Evolutionary conservation across 1,140 invertebrate species (phyloP).

Genomic region (Drusus annulatus): DNA sequence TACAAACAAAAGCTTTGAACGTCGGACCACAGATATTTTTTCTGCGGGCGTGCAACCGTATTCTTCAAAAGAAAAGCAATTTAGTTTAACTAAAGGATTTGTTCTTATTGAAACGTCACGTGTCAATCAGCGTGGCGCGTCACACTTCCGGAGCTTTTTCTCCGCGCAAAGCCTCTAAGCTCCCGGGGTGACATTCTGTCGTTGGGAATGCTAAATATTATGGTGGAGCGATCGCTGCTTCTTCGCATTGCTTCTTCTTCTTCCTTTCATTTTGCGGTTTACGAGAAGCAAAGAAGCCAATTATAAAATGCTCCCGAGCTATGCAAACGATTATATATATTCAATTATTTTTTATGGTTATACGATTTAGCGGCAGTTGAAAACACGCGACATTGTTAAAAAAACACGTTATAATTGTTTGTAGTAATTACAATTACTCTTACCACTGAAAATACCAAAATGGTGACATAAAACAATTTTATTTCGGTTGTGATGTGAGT

Average conservation of each 20-base stretch:
- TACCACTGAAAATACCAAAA: too few relatives aligned
- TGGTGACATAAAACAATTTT: too few relatives aligned
- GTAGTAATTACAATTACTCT: too few relatives aligned
- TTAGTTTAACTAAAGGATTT: conserved; percentile 12
- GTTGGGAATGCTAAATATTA: conserved; percentile 7
- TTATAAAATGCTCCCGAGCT: background rate
- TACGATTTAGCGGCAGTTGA: too few relatives aligned
- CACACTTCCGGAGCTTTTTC: conserved; percentile 5
- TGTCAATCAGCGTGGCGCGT: conserved; percentile 18
- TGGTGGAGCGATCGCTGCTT: background rate
- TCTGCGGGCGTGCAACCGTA: background rate
- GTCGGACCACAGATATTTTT: too few relatives aligned
- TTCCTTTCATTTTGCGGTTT: conserved; percentile 13
- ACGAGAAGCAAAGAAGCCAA: background rate
- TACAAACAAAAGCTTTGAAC: too few relatives aligned
- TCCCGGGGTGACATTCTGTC: conserved; percentile 12
- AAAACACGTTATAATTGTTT: too few relatives aligned
- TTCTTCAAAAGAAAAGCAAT: conserved; percentile 4
- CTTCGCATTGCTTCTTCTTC: background rate
- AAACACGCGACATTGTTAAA: too few relatives aligned
- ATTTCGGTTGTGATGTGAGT: too few relatives aligned
- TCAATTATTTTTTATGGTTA: too few relatives aligned
- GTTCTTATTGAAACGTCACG: conserved; percentile 34
- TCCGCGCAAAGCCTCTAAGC: conserved; percentile 9
- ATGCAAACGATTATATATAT: too few relatives aligned